Evolutionary conservation across 2,113 vertebrate species (phyloP).

Genomic region (Myxocyprinus asiaticus): DNA sequence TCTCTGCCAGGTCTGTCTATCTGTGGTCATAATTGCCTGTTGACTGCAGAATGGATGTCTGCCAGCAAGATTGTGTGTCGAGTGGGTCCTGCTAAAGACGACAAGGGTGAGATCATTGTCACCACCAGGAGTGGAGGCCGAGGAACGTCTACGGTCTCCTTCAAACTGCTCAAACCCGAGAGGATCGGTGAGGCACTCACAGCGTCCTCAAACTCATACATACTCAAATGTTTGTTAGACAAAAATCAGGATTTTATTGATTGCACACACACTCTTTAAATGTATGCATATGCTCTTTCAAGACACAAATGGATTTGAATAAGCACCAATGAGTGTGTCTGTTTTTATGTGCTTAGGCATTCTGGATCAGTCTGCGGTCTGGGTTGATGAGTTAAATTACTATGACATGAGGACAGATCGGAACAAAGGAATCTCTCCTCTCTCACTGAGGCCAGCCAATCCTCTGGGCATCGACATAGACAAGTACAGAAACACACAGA

Average conservation of each 20-base stretch:
- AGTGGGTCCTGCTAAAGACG: constrained; percentile 95
- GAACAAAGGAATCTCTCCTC: constrained; percentile 96
- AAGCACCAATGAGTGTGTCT: constrained; percentile 30
- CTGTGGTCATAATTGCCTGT: constrained; percentile 95
- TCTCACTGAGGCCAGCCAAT: constrained; percentile 91
- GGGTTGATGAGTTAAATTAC: constrained; percentile 98
- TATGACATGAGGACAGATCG: constrained; percentile 92
- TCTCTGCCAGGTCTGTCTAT: constrained; percentile 86
- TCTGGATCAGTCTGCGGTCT: constrained; percentile 97
- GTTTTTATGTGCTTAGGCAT: constrained; percentile 81
- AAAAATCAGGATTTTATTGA: neutral
- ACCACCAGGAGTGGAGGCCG: constrained; percentile 93
- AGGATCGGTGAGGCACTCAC: constrained; percentile 84
- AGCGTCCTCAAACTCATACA: neutral
- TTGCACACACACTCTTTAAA: neutral
- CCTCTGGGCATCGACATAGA: constrained; percentile 93
- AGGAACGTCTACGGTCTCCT: constrained; percentile 95
- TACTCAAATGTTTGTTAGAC: neutral
- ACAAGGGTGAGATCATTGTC: constrained; percentile 97
- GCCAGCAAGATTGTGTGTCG: constrained; percentile 97
- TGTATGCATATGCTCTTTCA: constrained; percentile 20
- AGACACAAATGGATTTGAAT: neutral
- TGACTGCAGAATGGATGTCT: constrained; percentile 98
- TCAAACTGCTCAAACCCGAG: constrained; percentile 92
- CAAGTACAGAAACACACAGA: constrained; percentile 74